Conservation (phyloP, 2,888 invertebrate genomes). For the Pristionchus fissidentatus region DNA sequence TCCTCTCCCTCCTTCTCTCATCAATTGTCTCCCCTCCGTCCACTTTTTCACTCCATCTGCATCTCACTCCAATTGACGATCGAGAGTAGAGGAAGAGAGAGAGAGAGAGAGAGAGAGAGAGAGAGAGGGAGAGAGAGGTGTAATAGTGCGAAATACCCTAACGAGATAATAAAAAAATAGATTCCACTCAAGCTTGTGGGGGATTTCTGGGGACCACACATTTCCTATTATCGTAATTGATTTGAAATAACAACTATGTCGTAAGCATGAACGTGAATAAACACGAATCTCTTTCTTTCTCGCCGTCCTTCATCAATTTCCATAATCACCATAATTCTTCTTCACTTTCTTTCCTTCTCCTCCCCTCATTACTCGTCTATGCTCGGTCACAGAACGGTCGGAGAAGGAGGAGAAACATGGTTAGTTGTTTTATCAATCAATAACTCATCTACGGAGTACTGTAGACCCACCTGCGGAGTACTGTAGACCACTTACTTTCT, state of each 20-base stretch:
- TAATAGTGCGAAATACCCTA: constrained; percentile 5
- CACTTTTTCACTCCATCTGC: background rate
- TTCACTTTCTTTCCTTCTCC: background rate
- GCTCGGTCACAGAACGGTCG: background rate
- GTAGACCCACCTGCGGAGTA: no score
- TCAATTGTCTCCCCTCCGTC: background rate
- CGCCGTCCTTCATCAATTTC: background rate
- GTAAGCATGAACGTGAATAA: background rate
- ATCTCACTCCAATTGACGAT: constrained; percentile 4
- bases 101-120: constrained; percentile 4
- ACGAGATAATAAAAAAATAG: constrained; percentile 14
- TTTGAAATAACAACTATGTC: no score
- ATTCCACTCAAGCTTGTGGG: background rate
- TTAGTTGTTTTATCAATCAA: background rate
- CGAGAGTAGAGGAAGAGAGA: background rate
- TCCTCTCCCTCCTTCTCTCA: background rate
- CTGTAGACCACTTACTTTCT: background rate
- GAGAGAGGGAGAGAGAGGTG: constrained; percentile 1
- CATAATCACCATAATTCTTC: background rate
- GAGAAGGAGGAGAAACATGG: background rate
- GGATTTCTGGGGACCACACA: background rate
- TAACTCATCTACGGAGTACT: no score
- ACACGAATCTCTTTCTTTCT: background rate
- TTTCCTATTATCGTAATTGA: no score
- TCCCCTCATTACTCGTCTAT: background rate